These are phyloP conservation scores for Steinernema hermaphroditum DNA, from an alignment of 2,888 invertebrate genomes.

Conservation along the genomic window DNA sequence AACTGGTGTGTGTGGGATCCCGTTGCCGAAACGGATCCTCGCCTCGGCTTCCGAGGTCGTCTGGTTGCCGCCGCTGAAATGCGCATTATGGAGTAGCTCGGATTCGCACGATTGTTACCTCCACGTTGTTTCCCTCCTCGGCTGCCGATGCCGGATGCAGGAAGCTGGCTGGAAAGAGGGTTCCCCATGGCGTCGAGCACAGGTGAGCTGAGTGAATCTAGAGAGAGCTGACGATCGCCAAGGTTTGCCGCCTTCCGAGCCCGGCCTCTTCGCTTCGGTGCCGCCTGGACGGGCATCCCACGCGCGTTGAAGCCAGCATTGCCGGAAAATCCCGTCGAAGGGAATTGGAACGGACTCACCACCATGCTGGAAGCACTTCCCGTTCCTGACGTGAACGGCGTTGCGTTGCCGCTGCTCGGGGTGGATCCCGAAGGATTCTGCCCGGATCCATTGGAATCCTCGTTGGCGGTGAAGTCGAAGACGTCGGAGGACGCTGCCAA, in stretches of 20 bases:
- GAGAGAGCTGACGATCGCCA: not conserved
- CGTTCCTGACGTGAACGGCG: slow-evolving; percentile 5
- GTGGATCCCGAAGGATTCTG: slow-evolving; percentile 3
- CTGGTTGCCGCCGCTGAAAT: not conserved
- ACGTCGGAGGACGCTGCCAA: slow-evolving; percentile 8
- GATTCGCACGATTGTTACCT: slow-evolving; percentile 5
- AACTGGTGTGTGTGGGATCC: not conserved
- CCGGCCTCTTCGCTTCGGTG: not conserved
- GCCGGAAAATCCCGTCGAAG: not conserved
- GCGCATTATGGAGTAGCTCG: not conserved
- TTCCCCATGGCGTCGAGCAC: not conserved
- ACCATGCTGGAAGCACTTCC: not conserved
- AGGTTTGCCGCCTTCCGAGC: not conserved
- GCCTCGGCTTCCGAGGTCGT: slow-evolving; percentile 3
- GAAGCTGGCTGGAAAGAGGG: not conserved
- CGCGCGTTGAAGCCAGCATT: not conserved
- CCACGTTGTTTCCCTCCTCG: slow-evolving; percentile 22
- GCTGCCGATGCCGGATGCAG: not conserved
- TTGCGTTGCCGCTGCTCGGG: slow-evolving; percentile 11
- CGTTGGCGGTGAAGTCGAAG: slow-evolving; percentile 16
- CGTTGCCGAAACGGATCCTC: not conserved
- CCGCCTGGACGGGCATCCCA: not conserved
- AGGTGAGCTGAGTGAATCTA: not conserved
- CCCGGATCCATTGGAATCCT: not conserved
- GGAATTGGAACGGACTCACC: slow-evolving; percentile 18